These are phyloP conservation scores for Dicentrarchus labrax DNA, from an alignment of 2,113 vertebrate species.

Conservation along the genomic window DNA sequence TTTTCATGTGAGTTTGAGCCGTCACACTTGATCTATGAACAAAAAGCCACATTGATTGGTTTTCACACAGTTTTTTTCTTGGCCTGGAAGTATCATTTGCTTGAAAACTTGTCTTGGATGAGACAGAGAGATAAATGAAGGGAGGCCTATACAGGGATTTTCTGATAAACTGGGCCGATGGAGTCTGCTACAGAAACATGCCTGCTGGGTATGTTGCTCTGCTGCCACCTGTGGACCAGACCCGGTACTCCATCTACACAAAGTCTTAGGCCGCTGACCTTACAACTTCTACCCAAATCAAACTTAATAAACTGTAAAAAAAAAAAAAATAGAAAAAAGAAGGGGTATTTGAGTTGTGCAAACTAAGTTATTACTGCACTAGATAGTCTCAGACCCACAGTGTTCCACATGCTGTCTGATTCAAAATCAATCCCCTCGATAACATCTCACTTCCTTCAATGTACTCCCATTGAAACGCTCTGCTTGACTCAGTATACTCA, in stretches of 20 bases:
- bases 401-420: constrained; percentile 36
- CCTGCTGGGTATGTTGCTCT: constrained; percentile 65
- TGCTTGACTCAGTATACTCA: constrained; percentile 5
- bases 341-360: not conserved
- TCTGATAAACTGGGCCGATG: constrained; percentile 50
- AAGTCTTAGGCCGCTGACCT: constrained; percentile 49
- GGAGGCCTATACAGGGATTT: constrained; percentile 1
- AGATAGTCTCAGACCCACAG: not conserved
- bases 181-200: constrained; percentile 30
- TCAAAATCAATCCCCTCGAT: constrained; percentile 44
- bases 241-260: constrained; percentile 41
- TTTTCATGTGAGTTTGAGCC: constrained; percentile 43
- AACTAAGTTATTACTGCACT: constrained; percentile 6
- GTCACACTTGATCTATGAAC: constrained; percentile 44
- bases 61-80: constrained; percentile 18
- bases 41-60: constrained; percentile 15
- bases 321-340: not conserved
- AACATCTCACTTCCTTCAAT: constrained; percentile 28
- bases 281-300: constrained; percentile 10
- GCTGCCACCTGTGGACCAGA: constrained; percentile 75
- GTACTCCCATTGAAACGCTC: constrained; percentile 54
- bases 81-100: constrained; percentile 39
- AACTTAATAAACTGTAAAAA: constrained; percentile 1
- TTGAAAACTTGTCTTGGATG: constrained; percentile 53
- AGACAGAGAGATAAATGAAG: constrained; percentile 42